These are phyloP conservation scores for Noctua comes DNA, from an alignment of 2,888 invertebrate species.

Conservation along the genomic window DNA sequence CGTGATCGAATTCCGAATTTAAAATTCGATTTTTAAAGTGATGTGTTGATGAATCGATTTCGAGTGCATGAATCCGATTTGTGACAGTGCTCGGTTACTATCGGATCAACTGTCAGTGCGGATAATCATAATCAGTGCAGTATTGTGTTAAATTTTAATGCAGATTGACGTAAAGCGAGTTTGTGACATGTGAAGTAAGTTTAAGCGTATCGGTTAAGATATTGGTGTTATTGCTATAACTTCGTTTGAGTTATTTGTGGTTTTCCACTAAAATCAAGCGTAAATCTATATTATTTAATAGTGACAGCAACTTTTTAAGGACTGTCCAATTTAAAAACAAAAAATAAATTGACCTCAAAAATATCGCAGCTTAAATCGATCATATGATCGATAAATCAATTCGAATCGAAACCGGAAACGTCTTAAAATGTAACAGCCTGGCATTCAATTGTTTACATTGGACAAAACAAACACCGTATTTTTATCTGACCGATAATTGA, in stretches of 20 bases:
- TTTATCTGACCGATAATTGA: slow-evolving; percentile 41
- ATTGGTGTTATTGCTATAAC: slow-evolving; percentile 62
- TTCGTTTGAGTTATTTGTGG: slow-evolving; percentile 23
- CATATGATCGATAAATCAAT: slow-evolving; percentile 56
- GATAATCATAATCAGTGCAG: slow-evolving; percentile 63
- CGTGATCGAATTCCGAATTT: slow-evolving; percentile 62
- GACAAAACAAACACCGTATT: slow-evolving; percentile 52
- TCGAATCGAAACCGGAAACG: slow-evolving; percentile 53
- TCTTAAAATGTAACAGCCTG: slow-evolving; percentile 47
- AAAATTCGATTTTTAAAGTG: slow-evolving; percentile 68
- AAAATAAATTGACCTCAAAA: slow-evolving; percentile 43
- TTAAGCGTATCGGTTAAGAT: slow-evolving; percentile 48
- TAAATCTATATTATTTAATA: slow-evolving; percentile 20
- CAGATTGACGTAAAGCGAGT: slow-evolving; percentile 61
- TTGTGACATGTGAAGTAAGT: slow-evolving; percentile 65
- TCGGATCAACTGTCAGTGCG: slow-evolving; percentile 66
- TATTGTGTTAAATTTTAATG: slow-evolving; percentile 67
- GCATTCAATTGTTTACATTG: slow-evolving; percentile 62
- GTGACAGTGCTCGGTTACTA: slow-evolving; percentile 70
- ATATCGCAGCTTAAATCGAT: slow-evolving; percentile 29
- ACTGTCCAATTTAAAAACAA: background rate
- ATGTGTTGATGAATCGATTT: slow-evolving; percentile 72
- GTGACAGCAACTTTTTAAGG: background rate
- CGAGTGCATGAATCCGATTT: slow-evolving; percentile 69
- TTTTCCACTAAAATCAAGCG: slow-evolving; percentile 40